A percentile compares a stretch with the other conserved stretches of the same genome.
phyloP scores from a whole-genome alignment of 2,113 vertebrate genomes.

The Pholis gunnellus region DNA sequence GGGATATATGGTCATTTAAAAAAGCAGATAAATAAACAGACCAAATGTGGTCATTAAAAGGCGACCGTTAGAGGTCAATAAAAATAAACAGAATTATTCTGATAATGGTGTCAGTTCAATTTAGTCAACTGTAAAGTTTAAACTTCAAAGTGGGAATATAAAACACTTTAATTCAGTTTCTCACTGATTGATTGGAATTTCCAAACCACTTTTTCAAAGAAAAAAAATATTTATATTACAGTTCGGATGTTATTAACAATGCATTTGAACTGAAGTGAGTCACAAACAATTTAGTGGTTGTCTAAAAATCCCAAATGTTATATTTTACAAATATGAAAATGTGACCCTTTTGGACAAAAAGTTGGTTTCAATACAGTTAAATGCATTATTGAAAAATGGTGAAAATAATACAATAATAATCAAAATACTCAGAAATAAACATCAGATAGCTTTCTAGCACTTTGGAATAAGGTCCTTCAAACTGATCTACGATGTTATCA shows the following conservation, averaged over 20 bases:
- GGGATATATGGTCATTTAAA: conserved; percentile 49
- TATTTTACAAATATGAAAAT: conserved; percentile 19
- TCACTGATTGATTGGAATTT: conserved; percentile 23
- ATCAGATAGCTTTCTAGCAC: conserved; percentile 54
- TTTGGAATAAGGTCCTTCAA: conserved; percentile 60
- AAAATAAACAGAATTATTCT: conserved; percentile 48
- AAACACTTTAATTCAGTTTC: conserved; percentile 60
- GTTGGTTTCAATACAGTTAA: background rate
- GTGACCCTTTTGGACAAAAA: background rate
- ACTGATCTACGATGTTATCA: conserved; percentile 32
- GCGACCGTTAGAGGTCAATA: conserved; percentile 67
- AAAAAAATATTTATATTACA: conserved; percentile 6
- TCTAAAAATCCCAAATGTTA: conserved; percentile 6
- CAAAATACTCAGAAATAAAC: conserved; percentile 1
- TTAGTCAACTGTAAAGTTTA: conserved; percentile 39
- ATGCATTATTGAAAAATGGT: conserved; percentile 1
- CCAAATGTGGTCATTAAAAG: conserved; percentile 64
- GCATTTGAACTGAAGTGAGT: background rate
- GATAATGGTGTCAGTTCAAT: conserved; percentile 21
- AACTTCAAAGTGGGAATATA: conserved; percentile 22
- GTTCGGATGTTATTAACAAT: background rate
- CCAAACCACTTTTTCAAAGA: conserved; percentile 20
- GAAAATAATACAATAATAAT: background rate
- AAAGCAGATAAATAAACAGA: conserved; percentile 54
- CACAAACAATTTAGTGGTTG: background rate